Conservation (phyloP, 2,113 vertebrate species). For the Tamias sibiricus region DNA sequence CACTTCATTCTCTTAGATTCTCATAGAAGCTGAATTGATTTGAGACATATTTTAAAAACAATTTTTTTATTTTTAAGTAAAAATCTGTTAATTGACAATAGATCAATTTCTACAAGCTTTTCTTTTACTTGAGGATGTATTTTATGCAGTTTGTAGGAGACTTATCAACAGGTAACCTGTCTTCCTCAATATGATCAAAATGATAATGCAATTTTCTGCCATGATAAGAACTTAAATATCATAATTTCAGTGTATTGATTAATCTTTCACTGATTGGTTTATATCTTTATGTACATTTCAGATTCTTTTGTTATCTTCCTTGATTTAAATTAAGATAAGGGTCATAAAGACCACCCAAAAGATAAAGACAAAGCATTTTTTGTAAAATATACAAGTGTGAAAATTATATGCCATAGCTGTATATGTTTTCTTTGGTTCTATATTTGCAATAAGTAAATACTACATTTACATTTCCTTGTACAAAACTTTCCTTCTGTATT, state of each 20-base stretch:
- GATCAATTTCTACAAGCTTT: neutral
- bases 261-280: neutral
- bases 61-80: neutral
- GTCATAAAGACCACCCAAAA: neutral
- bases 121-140: neutral
- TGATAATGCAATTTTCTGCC: neutral
- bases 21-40: neutral
- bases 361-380: neutral
- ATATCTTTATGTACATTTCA: neutral
- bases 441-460: neutral
- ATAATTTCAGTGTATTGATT: neutral
- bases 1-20: neutral
- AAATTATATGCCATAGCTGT: neutral
- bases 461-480: neutral
- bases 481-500: neutral
- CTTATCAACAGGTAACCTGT: fast-evolving
- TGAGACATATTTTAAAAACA: neutral
- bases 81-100: neutral
- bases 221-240: neutral
- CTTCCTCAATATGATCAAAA: neutral
- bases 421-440: neutral
- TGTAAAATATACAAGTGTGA: neutral
- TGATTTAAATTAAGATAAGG: neutral
- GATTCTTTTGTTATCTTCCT: neutral
- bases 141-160: neutral